Evolutionary conservation across 1,140 invertebrate species (phyloP), one percentile per base, ranked within the genome.

Genomic region (Leptoteleia sp.): DNA sequence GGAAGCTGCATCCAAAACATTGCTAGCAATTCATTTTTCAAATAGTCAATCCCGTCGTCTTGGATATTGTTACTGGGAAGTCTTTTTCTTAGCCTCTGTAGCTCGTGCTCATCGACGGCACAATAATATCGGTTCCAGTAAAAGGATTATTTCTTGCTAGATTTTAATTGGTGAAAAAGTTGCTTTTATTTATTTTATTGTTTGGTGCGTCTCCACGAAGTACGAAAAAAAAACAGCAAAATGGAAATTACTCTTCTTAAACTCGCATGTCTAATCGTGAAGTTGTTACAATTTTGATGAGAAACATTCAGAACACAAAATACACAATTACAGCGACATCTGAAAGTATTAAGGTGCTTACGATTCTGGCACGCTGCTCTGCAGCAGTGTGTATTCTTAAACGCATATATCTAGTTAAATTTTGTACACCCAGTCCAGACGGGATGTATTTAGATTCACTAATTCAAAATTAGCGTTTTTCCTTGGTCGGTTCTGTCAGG

Each of bases 21-120:
- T 8, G 37, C 16, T 42, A 52, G 35, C 6, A n/a, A 33, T 16
- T 37, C 61, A 64, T 64, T 9, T 37, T 50, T 5, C 6, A 29
- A 13, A 3, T 2, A 6, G 6, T 12, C 27, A 5, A 22, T 5
- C 2, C 5, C 48, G 31, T 12, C 5, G 1, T 47, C 33, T 16
- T 8, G 3, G 40, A 1, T 3, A 19, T 25, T 11, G 42, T 27
- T 27, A 27, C 11, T 25, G 40, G 6, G 17, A 22, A 25, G 22
- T 16, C 6, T 2, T 31, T 1, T 6, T 31, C 4, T 31, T 8
- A 31, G 6, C 6, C 19, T 22, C 19, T n/a, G 19, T 5, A 22
- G 19, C 19, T 5, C 19, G 5, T 22, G 2, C 19, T 22, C 19
- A 22, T 22, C 5, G 5, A 22, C 2, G 19, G 2, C 19, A 22